A percentile compares a stretch with the other conserved stretches of the same genome.
Evolutionary conservation across 1,140 invertebrate species (phyloP).

Genomic region (Palaemon carinicauda): DNA sequence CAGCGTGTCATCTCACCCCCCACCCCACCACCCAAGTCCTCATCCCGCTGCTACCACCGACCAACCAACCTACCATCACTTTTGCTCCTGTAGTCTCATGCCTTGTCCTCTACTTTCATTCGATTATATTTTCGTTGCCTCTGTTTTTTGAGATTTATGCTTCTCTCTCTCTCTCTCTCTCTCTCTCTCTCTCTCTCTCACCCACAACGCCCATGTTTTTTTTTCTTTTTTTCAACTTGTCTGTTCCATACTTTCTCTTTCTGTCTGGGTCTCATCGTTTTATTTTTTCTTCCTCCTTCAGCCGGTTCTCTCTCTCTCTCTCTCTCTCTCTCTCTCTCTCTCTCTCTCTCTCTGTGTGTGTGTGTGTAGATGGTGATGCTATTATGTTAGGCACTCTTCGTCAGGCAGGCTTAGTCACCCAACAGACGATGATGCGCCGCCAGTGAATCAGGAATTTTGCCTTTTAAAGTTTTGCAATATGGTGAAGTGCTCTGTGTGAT

Average conservation of each 20-base stretch:
- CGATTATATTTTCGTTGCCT: too few species aligned
- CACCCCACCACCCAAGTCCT: too few species aligned
- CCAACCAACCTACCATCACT: too few species aligned
- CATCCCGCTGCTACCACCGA: too few species aligned
- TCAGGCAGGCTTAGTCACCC: neutral
- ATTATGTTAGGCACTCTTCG: too few species aligned
- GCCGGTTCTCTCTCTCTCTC: neutral
- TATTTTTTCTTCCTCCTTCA: neutral
- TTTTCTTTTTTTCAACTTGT: neutral
- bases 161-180: neutral
- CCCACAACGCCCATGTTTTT: neutral
- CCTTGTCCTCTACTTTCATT: too few species aligned
- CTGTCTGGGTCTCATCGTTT: neutral
- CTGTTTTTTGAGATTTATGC: neutral
- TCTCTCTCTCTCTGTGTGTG: neutral
- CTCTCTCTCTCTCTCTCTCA: neutral
- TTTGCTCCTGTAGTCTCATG: too few species aligned
- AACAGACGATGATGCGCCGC: too few species aligned
- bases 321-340: neutral
- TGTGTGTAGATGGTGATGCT: neutral
- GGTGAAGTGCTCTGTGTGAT: too few species aligned
- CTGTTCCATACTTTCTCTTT: neutral
- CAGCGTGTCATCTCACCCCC: too few species aligned
- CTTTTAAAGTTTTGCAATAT: too few species aligned
- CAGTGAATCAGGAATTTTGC: too few species aligned